Evolutionary conservation across 35 echinoderm and acorn worm genomes (phyloP).

Genomic region (Chiridota heheva): DNA sequence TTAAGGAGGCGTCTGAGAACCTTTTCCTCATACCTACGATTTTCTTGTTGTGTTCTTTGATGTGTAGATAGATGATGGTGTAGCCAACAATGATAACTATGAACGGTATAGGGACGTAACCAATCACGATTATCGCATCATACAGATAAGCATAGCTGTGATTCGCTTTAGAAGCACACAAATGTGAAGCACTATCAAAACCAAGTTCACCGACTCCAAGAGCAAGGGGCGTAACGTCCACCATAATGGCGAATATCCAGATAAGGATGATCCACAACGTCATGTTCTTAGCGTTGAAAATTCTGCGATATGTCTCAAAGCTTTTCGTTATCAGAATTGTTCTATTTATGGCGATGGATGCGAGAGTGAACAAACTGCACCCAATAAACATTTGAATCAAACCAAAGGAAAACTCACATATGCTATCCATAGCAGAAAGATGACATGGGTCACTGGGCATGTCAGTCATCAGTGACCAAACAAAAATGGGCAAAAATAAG

Average conservation of each 20-base stretch:
- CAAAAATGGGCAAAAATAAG: conserved; percentile 13
- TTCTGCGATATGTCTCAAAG: conserved; percentile 15
- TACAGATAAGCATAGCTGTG: conserved; percentile 44
- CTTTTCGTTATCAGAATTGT: conserved; percentile 53
- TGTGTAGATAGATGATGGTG: conserved; percentile 36
- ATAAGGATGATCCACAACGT: conserved; percentile 31
- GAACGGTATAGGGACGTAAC: conserved; percentile 61
- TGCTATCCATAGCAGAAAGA: conserved; percentile 13
- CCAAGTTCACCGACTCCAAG: conserved; percentile 58
- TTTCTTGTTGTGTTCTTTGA: conserved; percentile 41
- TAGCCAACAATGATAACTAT: conserved; percentile 68
- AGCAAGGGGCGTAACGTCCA: background rate
- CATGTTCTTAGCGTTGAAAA: conserved; percentile 38
- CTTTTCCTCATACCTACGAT: background rate
- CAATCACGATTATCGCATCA: conserved; percentile 24
- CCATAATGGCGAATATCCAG: conserved; percentile 54
- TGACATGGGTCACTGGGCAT: background rate
- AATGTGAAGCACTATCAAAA: conserved; percentile 39
- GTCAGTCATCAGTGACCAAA: conserved; percentile 24
- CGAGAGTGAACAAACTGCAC: conserved; percentile 9
- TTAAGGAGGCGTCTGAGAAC: background rate
- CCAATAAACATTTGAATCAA: background rate
- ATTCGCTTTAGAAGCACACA: conserved; percentile 33
- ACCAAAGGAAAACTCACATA: conserved; percentile 14
- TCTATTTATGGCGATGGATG: conserved; percentile 45